Evolutionary conservation across 2,797 vertebrate species (phyloP), one percentile per base, ranked within the genome.

Genomic region (Nasua narica): DNA sequence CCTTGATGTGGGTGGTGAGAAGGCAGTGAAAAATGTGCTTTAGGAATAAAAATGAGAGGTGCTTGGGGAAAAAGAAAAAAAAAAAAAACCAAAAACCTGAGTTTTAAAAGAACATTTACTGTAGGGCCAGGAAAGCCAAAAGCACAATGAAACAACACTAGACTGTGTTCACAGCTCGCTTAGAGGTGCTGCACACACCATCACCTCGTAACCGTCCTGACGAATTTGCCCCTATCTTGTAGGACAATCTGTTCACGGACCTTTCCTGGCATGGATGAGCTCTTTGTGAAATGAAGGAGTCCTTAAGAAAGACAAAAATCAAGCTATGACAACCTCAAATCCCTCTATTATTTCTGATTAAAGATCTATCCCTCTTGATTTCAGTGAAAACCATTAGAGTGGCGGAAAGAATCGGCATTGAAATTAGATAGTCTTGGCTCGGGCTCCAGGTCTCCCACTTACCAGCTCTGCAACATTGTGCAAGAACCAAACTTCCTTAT

Each of bases 1-100:
- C 97, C 97, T 95, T 92, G 86, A 43, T 43, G 88, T 96, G 92
- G 91, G 84, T 37, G 83, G 84, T n/a, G 40, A 92, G 86, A 91
- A 94, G 46, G 58, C 72, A 74, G 50, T 27, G 27, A 91, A 83
- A 92, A 92, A 83, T 62, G 27, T 91, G 72, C 56, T 60, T 29
- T 15, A 58, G 67, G 52, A 82, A 95, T 87, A 84, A 91, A 86
- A 81, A 46, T 77, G 56, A 77, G 58, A 91, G 48, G 27, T 43
- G 32, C 60, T 84, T 83, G 52, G 87, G 37, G 1, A 0, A 54
- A 21, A 27, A 86, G 91, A 95, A 8, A 15, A 62, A 32, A 94
- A 27, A 86, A 93, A 95, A 8, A 15, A 62, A 32, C 5, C 5
- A 65, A 1, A 13, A 58, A 10, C 1, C 3, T 8, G 65, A 95